Evolutionary conservation across 2,113 vertebrate species (phyloP), one percentile per base, ranked within the genome.

Genomic region (Ramphastos sulfuratus): DNA sequence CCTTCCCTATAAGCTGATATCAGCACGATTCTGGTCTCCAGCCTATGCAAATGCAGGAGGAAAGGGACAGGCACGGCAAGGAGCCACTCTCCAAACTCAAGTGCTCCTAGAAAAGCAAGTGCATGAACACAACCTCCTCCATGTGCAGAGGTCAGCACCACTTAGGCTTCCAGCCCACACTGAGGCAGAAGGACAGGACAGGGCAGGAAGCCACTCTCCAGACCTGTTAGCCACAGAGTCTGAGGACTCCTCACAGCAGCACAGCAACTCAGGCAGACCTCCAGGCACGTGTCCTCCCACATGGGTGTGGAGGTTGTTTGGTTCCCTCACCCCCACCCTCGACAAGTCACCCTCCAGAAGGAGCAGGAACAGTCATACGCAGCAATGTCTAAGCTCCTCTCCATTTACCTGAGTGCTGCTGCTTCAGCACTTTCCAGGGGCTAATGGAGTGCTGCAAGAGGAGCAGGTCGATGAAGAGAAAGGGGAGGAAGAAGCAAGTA

Each of bases 321-420:
- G 39, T 85, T 60, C 90, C 77, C 69, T 90, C 78, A 35, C 23
- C 63, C 71, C 75, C 64, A 70, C 42, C 52, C 74, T 77, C 20
- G 21, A 23, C 9, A 5, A 77, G 78, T 35, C 54, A 67, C 46
- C 55, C 91, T 72, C 42, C 78, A 33, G 12, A 86, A 10, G 74
- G 39, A 74, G 71, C 69, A 37, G 74, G 39, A 74, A 90, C 74
- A 85, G 82, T 78, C 75, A 89, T 16, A 2, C 23, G 1, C 73
- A 55, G 82, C 82, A 94, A 90, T 73, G 85, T 94, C 94, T 94
- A 84, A 94, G 91, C 87, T 90, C 54, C 82, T 96, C 95, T 97
- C 65, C 90, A 39, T 83, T 94, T 89, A 87, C 56, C 31, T 4
- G 66, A 71, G 81, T 13, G n/a, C 91, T 92, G 94, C 87, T 93